Conservation (phyloP, 2,888 invertebrate genomes). For the Dynastes maya region DNA sequence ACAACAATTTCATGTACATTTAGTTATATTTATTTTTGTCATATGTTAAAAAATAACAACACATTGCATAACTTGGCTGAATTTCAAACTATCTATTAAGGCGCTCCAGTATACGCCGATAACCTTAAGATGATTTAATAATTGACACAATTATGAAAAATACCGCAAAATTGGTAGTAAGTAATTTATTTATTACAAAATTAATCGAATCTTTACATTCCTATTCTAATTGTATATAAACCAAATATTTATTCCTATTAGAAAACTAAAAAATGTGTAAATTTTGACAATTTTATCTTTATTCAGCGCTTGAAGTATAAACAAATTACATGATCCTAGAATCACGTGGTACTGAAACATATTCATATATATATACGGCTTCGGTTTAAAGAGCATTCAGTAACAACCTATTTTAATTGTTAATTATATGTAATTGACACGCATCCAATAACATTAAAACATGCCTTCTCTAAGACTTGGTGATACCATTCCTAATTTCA, state of each 20-base stretch:
- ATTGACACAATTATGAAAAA: not conserved
- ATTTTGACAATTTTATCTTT: not conserved
- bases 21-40: not conserved
- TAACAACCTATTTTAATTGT: not conserved
- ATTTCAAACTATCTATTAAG: not conserved
- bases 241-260: too few species aligned
- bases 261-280: too few species aligned
- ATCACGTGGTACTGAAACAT: constrained; percentile 13
- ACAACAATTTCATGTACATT: not conserved
- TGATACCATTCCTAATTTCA: constrained; percentile 83
- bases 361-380: not conserved
- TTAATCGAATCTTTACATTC: too few species aligned
- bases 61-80: not conserved
- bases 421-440: not conserved
- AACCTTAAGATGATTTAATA: constrained; percentile 6
- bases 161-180: not conserved
- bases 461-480: constrained; percentile 76
- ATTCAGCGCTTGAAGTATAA: not conserved
- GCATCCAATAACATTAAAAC: constrained; percentile 42
- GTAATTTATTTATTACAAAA: not conserved
- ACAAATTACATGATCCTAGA: not conserved
- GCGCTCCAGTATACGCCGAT: too few species aligned
- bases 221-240: too few species aligned
- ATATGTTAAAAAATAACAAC: not conserved
- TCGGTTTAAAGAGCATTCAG: not conserved